Base-by-base conservation (phyloP, 2,113 vertebrate genomes). In the Hypocryptadius cinnamomeus region DNA sequence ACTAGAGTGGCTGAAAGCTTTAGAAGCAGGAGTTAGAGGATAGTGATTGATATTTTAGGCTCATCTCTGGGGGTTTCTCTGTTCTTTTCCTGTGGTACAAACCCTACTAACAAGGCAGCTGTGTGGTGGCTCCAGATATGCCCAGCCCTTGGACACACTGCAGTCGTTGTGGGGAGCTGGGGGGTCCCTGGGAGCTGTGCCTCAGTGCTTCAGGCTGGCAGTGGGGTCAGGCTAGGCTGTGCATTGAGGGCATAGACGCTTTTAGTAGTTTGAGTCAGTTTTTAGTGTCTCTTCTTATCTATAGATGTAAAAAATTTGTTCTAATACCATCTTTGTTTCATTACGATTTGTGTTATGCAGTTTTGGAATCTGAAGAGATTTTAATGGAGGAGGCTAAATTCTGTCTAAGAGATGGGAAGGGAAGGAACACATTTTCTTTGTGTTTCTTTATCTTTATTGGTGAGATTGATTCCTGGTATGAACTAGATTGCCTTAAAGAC, bases 281-380 rank as follows among this genome's bases (percentile, higher is more conserved):
- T 79, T 77, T 40, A 69, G 57, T 16, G 7, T 12, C 0, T 0
- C 2, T 59, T 56, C 16, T 48, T 48, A 39, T 28, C 8, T n/a
- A 21, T 15, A 51, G 23, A 11, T 66, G 18, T 42, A 80, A 81
- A 64, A 47, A 22, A 0, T 0, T n/a, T 69, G 2, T 71, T 48
- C 16, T 50, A 45, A 63, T 45, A 63, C 9, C 3, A 12, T 12
- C 4, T 54, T 89, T 1, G 7, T 69, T 85, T 89, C 9, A 51
- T 82, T 74, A 7, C 15, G 24, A 5, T 57, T 87, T 57, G 40
- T 16, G 25, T 33, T 65, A 53, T 6, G 4, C 4, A 17, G 1
- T 45, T 14, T 23, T 8, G 1, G 22, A 68, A 64, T 23, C 35
- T 25, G 33, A 71, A 61, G 54, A 89, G 2, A 4, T 79, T 66